Conservation (phyloP, 2,113 vertebrate genomes). For the Tachuris rubrigastra region DNA sequence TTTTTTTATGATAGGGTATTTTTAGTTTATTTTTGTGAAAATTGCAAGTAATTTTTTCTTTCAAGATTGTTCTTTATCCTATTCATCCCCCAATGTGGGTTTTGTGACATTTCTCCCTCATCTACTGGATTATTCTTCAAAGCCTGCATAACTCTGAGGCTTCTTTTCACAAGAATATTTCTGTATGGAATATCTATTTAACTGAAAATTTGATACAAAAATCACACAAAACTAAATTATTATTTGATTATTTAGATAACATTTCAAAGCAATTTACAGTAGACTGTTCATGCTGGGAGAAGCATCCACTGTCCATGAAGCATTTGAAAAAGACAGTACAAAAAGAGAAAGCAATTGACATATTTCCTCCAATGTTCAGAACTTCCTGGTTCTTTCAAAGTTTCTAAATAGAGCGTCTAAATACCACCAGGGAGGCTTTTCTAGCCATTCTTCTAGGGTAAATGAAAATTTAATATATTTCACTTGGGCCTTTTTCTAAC, state of each 20-base stretch:
- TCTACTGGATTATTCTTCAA: neutral
- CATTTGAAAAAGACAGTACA: neutral
- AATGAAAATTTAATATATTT: neutral
- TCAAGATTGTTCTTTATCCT: neutral
- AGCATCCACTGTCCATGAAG: neutral
- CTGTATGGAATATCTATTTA: neutral
- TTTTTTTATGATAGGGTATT: neutral
- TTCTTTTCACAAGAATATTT: neutral
- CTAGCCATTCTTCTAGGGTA: neutral
- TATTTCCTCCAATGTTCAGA: neutral
- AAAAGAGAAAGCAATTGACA: neutral
- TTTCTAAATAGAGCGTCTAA: neutral
- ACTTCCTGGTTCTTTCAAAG: neutral
- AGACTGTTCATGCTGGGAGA: neutral
- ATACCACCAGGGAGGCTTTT: neutral
- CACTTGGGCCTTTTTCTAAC: neutral
- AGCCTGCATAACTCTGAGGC: neutral
- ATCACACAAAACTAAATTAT: neutral
- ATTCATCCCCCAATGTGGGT: neutral
- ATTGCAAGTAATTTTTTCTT: neutral
- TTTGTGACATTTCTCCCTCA: neutral
- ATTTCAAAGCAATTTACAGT: neutral
- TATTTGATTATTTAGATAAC: neutral
- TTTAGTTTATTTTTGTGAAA: neutral
- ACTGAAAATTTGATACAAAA: neutral